phyloP scores from a whole-genome alignment of 2,113 vertebrate genomes.

The Lophura nycthemera region DNA sequence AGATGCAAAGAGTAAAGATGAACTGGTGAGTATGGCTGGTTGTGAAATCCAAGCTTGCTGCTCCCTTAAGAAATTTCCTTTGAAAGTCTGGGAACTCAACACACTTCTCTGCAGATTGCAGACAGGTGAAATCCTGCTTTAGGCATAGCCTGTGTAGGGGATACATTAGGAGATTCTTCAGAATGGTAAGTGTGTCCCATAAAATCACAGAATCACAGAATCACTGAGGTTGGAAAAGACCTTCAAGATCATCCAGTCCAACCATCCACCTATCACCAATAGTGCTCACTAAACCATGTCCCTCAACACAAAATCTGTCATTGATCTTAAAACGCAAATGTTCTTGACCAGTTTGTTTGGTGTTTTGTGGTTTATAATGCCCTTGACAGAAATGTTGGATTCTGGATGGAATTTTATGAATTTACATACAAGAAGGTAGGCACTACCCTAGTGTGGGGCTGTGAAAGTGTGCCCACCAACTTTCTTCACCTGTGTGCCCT shows the following conservation, averaged over 20 bases:
- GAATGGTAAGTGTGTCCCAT: neutral
- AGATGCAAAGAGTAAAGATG: neutral
- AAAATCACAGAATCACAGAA: neutral
- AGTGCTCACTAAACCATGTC: too few relatives aligned
- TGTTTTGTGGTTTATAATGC: neutral
- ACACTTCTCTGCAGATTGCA: neutral
- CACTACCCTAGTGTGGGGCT: neutral
- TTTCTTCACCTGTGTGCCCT: neutral
- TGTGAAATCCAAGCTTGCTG: neutral
- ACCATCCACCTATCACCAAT: too few relatives aligned
- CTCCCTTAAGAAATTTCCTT: neutral
- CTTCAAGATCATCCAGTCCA: too few relatives aligned
- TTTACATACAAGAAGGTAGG: accelerated
- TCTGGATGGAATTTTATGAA: neutral
- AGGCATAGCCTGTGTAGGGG: neutral
- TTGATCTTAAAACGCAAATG: neutral
- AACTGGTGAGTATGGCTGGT: neutral
- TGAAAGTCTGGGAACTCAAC: neutral
- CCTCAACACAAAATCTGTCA: neutral
- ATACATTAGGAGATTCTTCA: neutral
- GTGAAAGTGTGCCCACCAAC: neutral
- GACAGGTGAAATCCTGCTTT: neutral
- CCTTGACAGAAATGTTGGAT: neutral
- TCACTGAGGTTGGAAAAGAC: too few relatives aligned
- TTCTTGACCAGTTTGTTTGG: neutral